These are phyloP conservation scores for Atherinosoma microstoma DNA, from an alignment of 2,797 vertebrate species.

Conservation along the genomic window DNA sequence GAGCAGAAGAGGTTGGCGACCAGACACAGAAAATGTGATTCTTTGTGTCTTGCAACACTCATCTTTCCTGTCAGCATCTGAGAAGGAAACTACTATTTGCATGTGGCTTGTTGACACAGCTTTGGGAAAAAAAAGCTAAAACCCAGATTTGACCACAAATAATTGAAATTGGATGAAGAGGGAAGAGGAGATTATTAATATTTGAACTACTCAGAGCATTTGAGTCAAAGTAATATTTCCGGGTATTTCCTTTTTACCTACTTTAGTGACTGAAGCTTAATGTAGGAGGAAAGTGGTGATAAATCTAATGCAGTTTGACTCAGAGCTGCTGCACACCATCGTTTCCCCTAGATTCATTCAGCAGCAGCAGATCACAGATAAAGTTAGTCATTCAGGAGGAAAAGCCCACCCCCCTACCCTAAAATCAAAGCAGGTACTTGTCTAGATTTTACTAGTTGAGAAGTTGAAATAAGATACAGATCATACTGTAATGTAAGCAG, in stretches of 20 bases:
- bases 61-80: constrained; percentile 2
- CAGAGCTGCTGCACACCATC: constrained; percentile 16
- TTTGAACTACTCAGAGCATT: not conserved
- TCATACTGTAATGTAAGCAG: not conserved
- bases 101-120: constrained; percentile 23
- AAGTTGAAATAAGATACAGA: not conserved
- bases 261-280: constrained; percentile 27
- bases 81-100: not conserved
- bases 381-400: constrained; percentile 28
- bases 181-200: constrained; percentile 1
- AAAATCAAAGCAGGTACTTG: constrained; percentile 1
- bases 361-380: constrained; percentile 19
- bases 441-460: not conserved
- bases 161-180: constrained; percentile 22
- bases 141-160: constrained; percentile 12
- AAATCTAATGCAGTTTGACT: constrained; percentile 36
- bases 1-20: constrained; percentile 11
- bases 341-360: constrained; percentile 41
- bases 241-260: not conserved
- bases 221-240: constrained; percentile 44
- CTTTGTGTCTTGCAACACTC: not conserved
- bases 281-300: constrained; percentile 36
- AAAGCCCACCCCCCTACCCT: not conserved
- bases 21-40: constrained; percentile 10
- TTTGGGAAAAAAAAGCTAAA: not conserved